Base-by-base conservation (phyloP, 1,140 invertebrate species). In the Drosophila busckii region DNA sequence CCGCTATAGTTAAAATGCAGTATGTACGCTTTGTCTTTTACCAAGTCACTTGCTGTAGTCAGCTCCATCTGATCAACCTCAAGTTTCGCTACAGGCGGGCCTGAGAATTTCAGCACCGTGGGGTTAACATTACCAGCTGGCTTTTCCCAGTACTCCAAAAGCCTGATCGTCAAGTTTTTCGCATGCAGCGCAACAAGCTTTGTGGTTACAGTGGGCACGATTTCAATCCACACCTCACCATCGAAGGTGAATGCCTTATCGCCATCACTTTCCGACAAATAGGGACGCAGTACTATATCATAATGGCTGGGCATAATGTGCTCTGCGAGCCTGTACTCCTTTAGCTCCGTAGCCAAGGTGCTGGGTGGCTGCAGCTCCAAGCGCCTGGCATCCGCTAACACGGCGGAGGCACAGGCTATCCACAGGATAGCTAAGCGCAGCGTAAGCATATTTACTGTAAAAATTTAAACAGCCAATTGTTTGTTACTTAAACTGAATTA, bases 121-220 rank as follows among this genome's bases (percentile, higher is more conserved):
- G 60, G 59, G 1, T 29, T 31, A 1, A 8, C 41, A 12, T 13
- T 37, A 4, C 4, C 4, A 0, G 62, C 20, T 0, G 73, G 46
- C 23, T 82, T 82, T 1, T 1, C 1, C 64, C 71, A 86, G 22
- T 55, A 86, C 34, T 86, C 52, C 7, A 8, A 15, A 0, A 29
- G 1, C 1, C 62, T 69, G 13, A 91, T 90, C 0, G 75, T 88
- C 1, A 94, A 66, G 49, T 90, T 89, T 60, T 91, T 89, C 0
- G 90, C 88, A 68, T 96, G 94, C 0, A 96, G 55, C 2, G 90
- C 90, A 4, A 96, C 85, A 37, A 58, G 35, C 2, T 55, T 85
- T 8, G 71, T 86, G 2, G 17, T 19, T 9, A 29, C 10, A 0
- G 41, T 76, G 0, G 88, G 80, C 2, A 54, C 50, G 8, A 90